Base-by-base conservation (phyloP, 1,140 invertebrate species). In the Philopotamus ludificatus region DNA sequence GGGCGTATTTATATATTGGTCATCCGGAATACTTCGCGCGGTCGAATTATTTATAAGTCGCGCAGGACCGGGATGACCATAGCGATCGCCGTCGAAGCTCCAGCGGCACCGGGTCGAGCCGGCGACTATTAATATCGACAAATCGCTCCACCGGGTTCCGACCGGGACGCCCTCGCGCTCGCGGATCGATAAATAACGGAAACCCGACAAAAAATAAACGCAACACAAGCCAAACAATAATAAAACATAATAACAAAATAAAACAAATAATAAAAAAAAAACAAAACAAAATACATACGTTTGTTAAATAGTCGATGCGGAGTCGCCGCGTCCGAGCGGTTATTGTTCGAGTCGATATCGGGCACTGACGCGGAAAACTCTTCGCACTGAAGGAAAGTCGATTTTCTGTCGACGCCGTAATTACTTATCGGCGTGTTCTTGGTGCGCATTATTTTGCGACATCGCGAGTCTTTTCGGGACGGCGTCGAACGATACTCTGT, bases 311-410 rank as follows among this genome's bases (percentile, higher is more conserved):
- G 26, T 44, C 12, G 63, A 59, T 41, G 54, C 7, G 18, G 57
- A 16, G 12, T 15, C 20, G 61, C 26, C n/a, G n/a, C 63, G 61
- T 53, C 61, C n/a, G 64, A 58, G 23, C 54, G 50, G 34, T 70
- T 70, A 67, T 70, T 70, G 65, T 70, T 70, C 61, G 68, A 61
- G 68, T 70, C 68, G 23, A 65, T 66, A 15, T 12, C 42, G 25
- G 55, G 54, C 42, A 49, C 57, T 58, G 9, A n/a, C n/a, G 26
- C 3, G 28, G 23, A 25, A 20, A 41, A 20, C 25, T 57, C 54
- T 20, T 60, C 57, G 44, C 57, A 60, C 42, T 10, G 21, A 12
- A 34, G 39, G 15, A 59, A 21, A n/a, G 42, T 60, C 22, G 23
- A 22, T 25, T 60, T 60, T 42, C 15, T 21, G 57, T 60, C 41